phyloP scores from a whole-genome alignment of 2,888 invertebrate species.

The Eretmocerus hayati region DNA sequence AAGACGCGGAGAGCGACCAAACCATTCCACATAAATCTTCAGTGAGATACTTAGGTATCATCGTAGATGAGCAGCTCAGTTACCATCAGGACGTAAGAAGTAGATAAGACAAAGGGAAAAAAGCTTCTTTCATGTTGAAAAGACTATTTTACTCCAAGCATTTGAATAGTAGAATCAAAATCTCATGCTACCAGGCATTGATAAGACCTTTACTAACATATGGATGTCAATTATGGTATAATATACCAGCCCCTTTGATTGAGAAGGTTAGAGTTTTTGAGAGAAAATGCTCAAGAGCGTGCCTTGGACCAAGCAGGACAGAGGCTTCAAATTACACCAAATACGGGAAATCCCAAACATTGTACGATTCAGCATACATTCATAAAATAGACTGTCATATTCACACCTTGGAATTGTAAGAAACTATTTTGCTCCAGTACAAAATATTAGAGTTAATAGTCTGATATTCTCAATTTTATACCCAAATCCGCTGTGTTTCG shows the following conservation, averaged over 20 bases:
- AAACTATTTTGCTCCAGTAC: slow-evolving; percentile 11
- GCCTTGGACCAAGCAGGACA: no score
- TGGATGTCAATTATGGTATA: slow-evolving; percentile 21
- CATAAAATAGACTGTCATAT: slow-evolving; percentile 13
- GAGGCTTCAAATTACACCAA: no score
- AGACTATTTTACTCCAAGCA: slow-evolving; percentile 20
- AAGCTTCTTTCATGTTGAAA: slow-evolving; percentile 11
- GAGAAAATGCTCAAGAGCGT: no score
- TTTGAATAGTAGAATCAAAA: no score
- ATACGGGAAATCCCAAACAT: no score
- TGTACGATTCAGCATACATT: no score
- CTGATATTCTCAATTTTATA: background rate
- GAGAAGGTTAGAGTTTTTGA: slow-evolving; percentile 22
- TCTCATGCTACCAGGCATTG: no score
- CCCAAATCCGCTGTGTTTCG: background rate
- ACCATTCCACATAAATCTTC: background rate
- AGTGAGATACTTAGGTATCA: no score
- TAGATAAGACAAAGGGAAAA: no score
- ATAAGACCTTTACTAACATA: slow-evolving; percentile 24
- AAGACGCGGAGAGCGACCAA: background rate
- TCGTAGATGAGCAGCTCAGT: no score
- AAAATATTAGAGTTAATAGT: slow-evolving; percentile 2
- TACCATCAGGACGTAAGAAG: no score
- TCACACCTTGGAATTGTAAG: slow-evolving; percentile 5
- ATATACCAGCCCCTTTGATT: slow-evolving; percentile 16